A percentile compares a stretch with the other conserved stretches of the same genome.
Conservation (phyloP, 2,113 vertebrate genomes). For the Baryphthengus martii region DNA sequence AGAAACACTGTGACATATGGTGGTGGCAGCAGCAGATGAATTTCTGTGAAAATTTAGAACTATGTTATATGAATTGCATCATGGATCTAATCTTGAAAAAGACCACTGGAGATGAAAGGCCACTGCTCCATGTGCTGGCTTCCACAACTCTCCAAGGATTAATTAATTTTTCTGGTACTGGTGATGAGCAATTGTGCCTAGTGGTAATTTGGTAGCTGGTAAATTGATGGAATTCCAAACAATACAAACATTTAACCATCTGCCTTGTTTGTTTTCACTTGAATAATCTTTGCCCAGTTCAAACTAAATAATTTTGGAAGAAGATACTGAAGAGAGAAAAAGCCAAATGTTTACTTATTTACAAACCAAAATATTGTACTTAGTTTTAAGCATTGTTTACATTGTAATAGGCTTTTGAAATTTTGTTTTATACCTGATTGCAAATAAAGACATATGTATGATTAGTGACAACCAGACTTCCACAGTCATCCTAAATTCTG, state of each 20-base stretch:
- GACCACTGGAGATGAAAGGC: neutral
- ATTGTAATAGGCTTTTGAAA: conserved; percentile 7
- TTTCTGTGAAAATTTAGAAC: neutral
- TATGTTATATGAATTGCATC: neutral
- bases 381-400: neutral
- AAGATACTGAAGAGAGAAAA: neutral
- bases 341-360: conserved; percentile 4
- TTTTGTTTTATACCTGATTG: conserved; percentile 41
- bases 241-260: neutral
- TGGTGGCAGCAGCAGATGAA: neutral
- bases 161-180: conserved; percentile 26
- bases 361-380: neutral
- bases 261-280: conserved; percentile 35
- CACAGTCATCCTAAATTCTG: neutral
- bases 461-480: neutral
- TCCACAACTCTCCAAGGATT: conserved; percentile 9
- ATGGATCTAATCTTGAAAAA: neutral
- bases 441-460: conserved; percentile 5
- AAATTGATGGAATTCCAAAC: neutral
- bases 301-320: neutral
- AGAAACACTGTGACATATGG: neutral
- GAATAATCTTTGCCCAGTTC: neutral
- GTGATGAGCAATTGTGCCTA: neutral
- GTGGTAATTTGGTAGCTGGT: conserved; percentile 10
- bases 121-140: neutral